A percentile compares a stretch with the other conserved stretches of the same genome.
Evolutionary conservation across 2,797 vertebrate genomes (phyloP).

Genomic region (Holocentrus rufus): DNA sequence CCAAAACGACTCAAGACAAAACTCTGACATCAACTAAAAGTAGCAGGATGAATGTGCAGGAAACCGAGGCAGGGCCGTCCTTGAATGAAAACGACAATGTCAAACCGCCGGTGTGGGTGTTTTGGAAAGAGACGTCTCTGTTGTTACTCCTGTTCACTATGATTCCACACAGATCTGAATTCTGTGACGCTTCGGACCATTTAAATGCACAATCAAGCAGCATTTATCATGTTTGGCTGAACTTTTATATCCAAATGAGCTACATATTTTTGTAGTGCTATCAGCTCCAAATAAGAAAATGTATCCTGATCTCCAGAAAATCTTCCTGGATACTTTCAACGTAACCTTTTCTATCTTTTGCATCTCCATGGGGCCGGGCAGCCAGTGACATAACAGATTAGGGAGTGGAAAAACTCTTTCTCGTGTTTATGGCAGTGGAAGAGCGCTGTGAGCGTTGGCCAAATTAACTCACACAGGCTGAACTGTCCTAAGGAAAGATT

Average conservation of each 20-base stretch:
- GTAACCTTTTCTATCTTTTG: background rate
- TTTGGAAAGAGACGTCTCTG: background rate
- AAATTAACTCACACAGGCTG: background rate
- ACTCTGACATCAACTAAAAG: constrained; percentile 26
- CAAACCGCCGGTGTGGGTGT: background rate
- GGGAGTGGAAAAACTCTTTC: background rate
- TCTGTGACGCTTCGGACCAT: too few relatives aligned
- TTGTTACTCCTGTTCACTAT: background rate
- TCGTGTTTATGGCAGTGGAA: background rate
- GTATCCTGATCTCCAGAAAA: background rate
- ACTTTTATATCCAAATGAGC: constrained; percentile 9
- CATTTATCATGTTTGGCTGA: background rate
- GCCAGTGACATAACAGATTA: background rate
- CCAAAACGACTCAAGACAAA: constrained; percentile 8
- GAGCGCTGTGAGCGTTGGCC: background rate
- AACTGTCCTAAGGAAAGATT: background rate
- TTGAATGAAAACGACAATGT: constrained; percentile 12
- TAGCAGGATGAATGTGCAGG: constrained; percentile 34
- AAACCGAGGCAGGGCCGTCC: constrained; percentile 27
- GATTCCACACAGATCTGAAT: too few relatives aligned
- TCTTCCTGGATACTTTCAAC: background rate
- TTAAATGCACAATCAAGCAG: background rate
- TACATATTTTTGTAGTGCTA: background rate
- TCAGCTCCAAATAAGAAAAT: constrained; percentile 10
- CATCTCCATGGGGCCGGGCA: background rate